Conservation (phyloP, 1,140 invertebrate genomes). For the Neodiprion fabricii region DNA sequence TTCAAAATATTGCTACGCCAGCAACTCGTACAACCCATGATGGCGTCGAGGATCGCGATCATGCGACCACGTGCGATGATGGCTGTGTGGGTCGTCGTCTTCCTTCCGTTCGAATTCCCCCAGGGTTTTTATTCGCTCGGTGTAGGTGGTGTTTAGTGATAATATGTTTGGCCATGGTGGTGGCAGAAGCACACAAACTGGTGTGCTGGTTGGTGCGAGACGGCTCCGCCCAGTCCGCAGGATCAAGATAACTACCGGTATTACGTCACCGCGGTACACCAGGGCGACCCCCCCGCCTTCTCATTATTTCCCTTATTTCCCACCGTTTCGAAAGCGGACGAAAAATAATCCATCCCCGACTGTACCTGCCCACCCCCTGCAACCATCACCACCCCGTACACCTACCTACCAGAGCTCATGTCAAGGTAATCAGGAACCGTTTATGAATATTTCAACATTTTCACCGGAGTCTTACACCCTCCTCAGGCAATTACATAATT, state of each 20-base stretch:
- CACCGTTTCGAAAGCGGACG: slow-evolving; percentile 8
- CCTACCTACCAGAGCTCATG: neutral
- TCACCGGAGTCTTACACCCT: too few relatives aligned
- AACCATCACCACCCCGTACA: neutral
- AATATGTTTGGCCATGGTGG: slow-evolving; percentile 40
- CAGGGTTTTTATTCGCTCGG: neutral
- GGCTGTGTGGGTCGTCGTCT: neutral
- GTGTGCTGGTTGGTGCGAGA: slow-evolving; percentile 48
- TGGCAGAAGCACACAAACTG: slow-evolving; percentile 49
- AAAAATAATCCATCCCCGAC: too few relatives aligned
- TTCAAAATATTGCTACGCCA: neutral
- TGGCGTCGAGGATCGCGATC: slow-evolving; percentile 26
- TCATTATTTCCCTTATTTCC: slow-evolving; percentile 15
- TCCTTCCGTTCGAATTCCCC: too few relatives aligned
- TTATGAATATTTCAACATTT: too few relatives aligned
- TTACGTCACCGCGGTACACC: slow-evolving; percentile 52
- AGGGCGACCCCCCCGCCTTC: slow-evolving; percentile 1
- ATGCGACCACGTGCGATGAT: neutral
- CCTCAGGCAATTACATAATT: too few relatives aligned
- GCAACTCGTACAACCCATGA: neutral
- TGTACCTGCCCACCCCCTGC: too few relatives aligned
- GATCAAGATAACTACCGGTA: slow-evolving; percentile 51
- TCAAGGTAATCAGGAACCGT: neutral
- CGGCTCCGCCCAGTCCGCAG: slow-evolving; percentile 45
- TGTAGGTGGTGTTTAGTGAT: slow-evolving; percentile 36